Evolutionary conservation across 2,113 vertebrate genomes (phyloP).

Genomic region (Glaucidium brasilianum): DNA sequence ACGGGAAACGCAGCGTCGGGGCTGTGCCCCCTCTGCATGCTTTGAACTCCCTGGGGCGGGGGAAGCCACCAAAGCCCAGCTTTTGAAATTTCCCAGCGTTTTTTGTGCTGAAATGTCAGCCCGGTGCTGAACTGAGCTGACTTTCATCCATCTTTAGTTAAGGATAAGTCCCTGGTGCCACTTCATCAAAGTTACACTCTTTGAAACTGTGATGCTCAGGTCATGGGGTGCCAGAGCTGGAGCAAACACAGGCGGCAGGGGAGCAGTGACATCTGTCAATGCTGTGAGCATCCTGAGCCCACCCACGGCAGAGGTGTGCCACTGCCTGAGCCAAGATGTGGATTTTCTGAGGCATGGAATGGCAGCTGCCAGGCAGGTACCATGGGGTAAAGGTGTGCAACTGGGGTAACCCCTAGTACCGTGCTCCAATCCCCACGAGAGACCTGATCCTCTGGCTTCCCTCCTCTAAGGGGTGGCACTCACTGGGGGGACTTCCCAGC

Average conservation of each 20-base stretch:
- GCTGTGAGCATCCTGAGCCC: background rate
- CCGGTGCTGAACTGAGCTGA: background rate
- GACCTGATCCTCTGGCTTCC: background rate
- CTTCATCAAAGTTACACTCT: background rate
- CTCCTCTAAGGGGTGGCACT: background rate
- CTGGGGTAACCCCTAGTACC: background rate
- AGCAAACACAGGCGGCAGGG: background rate
- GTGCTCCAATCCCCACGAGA: rapidly evolving
- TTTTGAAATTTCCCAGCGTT: background rate
- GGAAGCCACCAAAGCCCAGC: rapidly evolving
- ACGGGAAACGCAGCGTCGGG: background rate
- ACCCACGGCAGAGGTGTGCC: rapidly evolving
- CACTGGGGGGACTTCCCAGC: background rate
- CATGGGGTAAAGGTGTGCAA: rapidly evolving
- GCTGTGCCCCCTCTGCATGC: rapidly evolving
- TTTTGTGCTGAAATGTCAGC: background rate
- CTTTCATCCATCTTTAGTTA: background rate
- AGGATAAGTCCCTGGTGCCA: background rate
- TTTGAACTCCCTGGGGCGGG: background rate
- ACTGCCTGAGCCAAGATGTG: background rate
- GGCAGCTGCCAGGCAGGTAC: background rate
- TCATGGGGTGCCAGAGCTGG: rapidly evolving
- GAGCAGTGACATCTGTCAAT: background rate
- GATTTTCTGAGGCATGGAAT: background rate
- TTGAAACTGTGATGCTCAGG: background rate